Percentiles rank a stretch among this genome's conserved stretches.
These are phyloP conservation scores for Drosophila rubida DNA, from an alignment of 2,888 invertebrate genomes.

Conservation along the genomic window DNA sequence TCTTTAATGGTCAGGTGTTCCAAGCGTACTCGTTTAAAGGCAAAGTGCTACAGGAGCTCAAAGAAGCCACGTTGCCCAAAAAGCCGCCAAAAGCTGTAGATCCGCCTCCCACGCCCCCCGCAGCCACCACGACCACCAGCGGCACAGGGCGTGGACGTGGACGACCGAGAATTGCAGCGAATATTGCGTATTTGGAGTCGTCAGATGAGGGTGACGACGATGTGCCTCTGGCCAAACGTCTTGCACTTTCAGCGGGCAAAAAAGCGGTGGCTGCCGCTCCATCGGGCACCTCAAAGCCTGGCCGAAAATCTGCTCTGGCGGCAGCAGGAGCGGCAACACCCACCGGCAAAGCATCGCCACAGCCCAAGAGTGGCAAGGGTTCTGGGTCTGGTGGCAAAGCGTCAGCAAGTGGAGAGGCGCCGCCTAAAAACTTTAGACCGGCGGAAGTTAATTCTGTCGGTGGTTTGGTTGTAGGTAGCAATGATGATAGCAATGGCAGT, in stretches of 20 bases:
- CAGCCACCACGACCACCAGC: slow-evolving; percentile 38
- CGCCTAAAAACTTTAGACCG: slow-evolving; percentile 86
- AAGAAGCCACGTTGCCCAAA: slow-evolving; percentile 82
- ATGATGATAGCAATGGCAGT: slow-evolving; percentile 86
- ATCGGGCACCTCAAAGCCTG: slow-evolving; percentile 30
- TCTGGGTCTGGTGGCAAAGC: slow-evolving; percentile 40
- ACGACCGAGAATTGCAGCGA: slow-evolving; percentile 68
- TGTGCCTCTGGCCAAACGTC: slow-evolving; percentile 85
- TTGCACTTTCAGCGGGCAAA: slow-evolving; percentile 75
- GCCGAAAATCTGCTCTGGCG: slow-evolving; percentile 41
- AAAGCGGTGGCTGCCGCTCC: slow-evolving; percentile 50
- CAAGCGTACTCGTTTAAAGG: slow-evolving; percentile 88
- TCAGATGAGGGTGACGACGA: slow-evolving; percentile 85
- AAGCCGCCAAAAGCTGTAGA: slow-evolving; percentile 76
- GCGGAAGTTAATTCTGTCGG: slow-evolving; percentile 91
- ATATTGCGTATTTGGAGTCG: slow-evolving; percentile 82
- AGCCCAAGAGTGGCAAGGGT: slow-evolving; percentile 52
- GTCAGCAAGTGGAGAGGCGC: slow-evolving; percentile 38
- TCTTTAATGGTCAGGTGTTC: slow-evolving; percentile 89
- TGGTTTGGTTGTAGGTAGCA: slow-evolving; percentile 88
- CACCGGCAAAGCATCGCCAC: slow-evolving; percentile 64
- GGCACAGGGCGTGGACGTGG: slow-evolving; percentile 68
- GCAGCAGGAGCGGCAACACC: slow-evolving; percentile 31
- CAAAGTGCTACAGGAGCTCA: slow-evolving; percentile 82
- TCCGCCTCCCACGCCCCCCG: slow-evolving; percentile 41